These are phyloP conservation scores for Melanotaenia maccullochi DNA, from an alignment of 2,797 vertebrate species.

Conservation along the genomic window DNA sequence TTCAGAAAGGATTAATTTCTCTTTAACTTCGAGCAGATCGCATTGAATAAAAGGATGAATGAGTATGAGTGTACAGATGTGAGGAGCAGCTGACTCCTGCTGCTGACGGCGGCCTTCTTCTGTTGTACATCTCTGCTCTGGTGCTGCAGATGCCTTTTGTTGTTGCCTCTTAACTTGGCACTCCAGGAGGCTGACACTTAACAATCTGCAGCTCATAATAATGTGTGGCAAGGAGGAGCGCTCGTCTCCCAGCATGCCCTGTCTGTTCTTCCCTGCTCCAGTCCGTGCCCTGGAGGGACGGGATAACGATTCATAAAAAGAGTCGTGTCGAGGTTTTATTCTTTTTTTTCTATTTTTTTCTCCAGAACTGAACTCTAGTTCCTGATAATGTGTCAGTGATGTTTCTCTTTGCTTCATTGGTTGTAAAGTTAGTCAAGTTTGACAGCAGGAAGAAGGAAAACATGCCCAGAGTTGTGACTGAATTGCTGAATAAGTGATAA, in stretches of 20 bases:
- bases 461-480: slow-evolving; percentile 39
- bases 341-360: slow-evolving; percentile 10
- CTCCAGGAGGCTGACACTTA: slow-evolving; percentile 72
- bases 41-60: slow-evolving; percentile 29
- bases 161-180: slow-evolving; percentile 66
- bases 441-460: slow-evolving; percentile 23
- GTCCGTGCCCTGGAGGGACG: slow-evolving; percentile 58
- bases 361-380: slow-evolving; percentile 30
- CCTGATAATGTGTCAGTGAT: slow-evolving; percentile 23
- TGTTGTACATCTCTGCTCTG: slow-evolving; percentile 63
- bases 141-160: slow-evolving; percentile 69
- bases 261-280: slow-evolving; percentile 49
- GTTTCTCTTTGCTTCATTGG: slow-evolving; percentile 36
- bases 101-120: slow-evolving; percentile 57
- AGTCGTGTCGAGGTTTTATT: slow-evolving; percentile 22
- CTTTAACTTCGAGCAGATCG: not conserved
- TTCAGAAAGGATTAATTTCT: not conserved
- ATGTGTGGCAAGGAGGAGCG: slow-evolving; percentile 53
- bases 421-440: slow-evolving; percentile 39
- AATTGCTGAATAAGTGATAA: slow-evolving; percentile 57
- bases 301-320: slow-evolving; percentile 67
- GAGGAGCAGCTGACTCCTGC: slow-evolving; percentile 22
- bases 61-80: slow-evolving; percentile 64
- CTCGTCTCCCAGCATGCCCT: slow-evolving; percentile 65
- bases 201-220: slow-evolving; percentile 74